Evolutionary conservation across 2,113 vertebrate species (phyloP).

Genomic region (Bufo bufo): DNA sequence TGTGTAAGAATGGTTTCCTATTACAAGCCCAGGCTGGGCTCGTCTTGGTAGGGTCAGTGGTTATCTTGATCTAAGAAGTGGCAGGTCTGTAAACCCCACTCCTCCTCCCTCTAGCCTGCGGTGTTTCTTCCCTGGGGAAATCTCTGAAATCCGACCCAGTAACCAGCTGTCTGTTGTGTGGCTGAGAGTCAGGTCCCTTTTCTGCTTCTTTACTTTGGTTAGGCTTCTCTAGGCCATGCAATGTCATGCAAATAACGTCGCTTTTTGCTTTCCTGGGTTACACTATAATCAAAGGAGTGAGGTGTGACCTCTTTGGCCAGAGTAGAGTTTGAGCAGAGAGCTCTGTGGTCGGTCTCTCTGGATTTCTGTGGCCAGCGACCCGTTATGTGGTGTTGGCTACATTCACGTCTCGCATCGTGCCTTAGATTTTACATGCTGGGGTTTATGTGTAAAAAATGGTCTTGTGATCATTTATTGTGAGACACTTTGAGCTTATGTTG

Average conservation of each 20-base stretch:
- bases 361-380: neutral
- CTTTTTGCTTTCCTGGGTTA: neutral
- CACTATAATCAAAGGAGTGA: neutral
- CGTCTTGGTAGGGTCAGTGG: constrained; percentile 35
- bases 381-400: neutral
- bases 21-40: constrained; percentile 4
- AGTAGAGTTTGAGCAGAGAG: neutral
- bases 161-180: constrained; percentile 52
- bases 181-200: constrained; percentile 26
- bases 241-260: neutral
- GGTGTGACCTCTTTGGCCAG: neutral
- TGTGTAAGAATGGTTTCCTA: neutral
- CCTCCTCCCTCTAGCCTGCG: constrained; percentile 42
- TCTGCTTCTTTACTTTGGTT: neutral
- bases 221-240: neutral
- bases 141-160: constrained; percentile 51
- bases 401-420: neutral
- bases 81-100: constrained; percentile 30
- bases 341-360: neutral
- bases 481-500: neutral
- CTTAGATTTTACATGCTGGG: neutral
- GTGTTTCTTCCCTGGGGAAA: constrained; percentile 44
- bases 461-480: no score
- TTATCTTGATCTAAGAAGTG: constrained; percentile 49
- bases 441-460: no score